A percentile compares a stretch with the other conserved stretches of the same genome.
Conservation (phyloP, 2,113 vertebrate genomes). For the Triplophysa tibetana region DNA sequence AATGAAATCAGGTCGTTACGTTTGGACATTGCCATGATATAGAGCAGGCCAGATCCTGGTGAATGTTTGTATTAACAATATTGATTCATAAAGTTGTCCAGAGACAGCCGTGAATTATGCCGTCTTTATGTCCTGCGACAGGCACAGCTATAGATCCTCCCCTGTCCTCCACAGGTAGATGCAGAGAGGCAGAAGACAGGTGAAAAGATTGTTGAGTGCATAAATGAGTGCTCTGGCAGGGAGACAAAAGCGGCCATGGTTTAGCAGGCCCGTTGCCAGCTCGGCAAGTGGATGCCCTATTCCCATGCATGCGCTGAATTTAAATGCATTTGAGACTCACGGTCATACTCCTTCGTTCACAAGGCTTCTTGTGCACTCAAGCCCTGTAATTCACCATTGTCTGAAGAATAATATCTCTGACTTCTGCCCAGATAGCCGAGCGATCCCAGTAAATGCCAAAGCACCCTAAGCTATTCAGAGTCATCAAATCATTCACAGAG, state of each 20-base stretch:
- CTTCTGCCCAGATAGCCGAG: slow-evolving; percentile 40
- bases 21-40: slow-evolving; percentile 17
- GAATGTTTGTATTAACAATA: slow-evolving; percentile 33
- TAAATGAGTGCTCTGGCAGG: slow-evolving; percentile 62
- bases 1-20: slow-evolving; percentile 40
- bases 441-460: slow-evolving; percentile 42
- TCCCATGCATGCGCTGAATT: slow-evolving; percentile 49
- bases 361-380: not conserved
- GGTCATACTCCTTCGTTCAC: slow-evolving; percentile 53
- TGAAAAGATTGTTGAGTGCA: slow-evolving; percentile 70
- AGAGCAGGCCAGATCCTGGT: slow-evolving; percentile 9
- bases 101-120: slow-evolving; percentile 24
- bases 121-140: slow-evolving; percentile 28
- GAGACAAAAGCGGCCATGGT: slow-evolving; percentile 62
- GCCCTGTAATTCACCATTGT: slow-evolving; percentile 46
- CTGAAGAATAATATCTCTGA: slow-evolving; percentile 33
- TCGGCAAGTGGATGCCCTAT: slow-evolving; percentile 59
- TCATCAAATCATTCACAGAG: slow-evolving; percentile 21
- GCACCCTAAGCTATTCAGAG: not conserved
- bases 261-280: slow-evolving; percentile 64
- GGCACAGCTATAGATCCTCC: slow-evolving; percentile 19
- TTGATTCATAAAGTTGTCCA: not conserved
- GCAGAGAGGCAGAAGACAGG: slow-evolving; percentile 50
- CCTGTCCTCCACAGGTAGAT: slow-evolving; percentile 38
- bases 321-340: slow-evolving; percentile 52